Base-by-base conservation (phyloP, 2,888 invertebrate species). In the Flabesymbios commensalis region DNA sequence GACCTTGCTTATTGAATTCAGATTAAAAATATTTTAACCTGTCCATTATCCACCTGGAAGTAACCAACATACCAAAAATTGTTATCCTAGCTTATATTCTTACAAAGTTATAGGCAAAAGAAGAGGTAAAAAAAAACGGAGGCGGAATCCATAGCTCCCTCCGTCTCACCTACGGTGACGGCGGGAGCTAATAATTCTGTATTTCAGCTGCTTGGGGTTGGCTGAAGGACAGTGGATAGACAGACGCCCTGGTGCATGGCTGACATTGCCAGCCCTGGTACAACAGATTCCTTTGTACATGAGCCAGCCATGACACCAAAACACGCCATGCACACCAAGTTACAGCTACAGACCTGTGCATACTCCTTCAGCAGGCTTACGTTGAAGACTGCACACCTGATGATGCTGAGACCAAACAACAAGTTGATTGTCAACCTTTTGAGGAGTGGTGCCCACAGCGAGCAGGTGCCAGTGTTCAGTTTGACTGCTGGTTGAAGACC, bases 191-290 rank as follows among this genome's bases (percentile, higher is more conserved):
- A n/a, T n/a, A n/a, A 22, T 45, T 10, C 19, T 10, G 10, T 17
- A 7, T 49, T 22, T 14, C 49, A 49, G 49, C 17, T 49, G 29
- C 3, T 74, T 48, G 61, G 71, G 70, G 10, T 70, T 26, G 69
- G 68, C 24, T 72, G 68, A 36, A 49, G 65, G 43, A 59, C 70
- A 2, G 70, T 71, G 39, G 39, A 14, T 36, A 17, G 17, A 36
- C n/a, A n/a, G n/a, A n/a, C n/a, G n/a, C n/a, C n/a, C n/a, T n/a
- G n/a, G n/a, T n/a, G n/a, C n/a, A n/a, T n/a, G n/a, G n/a, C n/a
- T n/a, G n/a, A n/a, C 39, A 36, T 36, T 36, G 39, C 39, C 39
- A 36, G 39, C 39, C 17, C 39, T 36, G 39, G 17, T 10, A 36
- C 17, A 36, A 17, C 39, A 36, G 39, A 36, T 36, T 36, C 39